Evolutionary conservation across 2,797 vertebrate species (phyloP).

Genomic region (Chelon labrosus): DNA sequence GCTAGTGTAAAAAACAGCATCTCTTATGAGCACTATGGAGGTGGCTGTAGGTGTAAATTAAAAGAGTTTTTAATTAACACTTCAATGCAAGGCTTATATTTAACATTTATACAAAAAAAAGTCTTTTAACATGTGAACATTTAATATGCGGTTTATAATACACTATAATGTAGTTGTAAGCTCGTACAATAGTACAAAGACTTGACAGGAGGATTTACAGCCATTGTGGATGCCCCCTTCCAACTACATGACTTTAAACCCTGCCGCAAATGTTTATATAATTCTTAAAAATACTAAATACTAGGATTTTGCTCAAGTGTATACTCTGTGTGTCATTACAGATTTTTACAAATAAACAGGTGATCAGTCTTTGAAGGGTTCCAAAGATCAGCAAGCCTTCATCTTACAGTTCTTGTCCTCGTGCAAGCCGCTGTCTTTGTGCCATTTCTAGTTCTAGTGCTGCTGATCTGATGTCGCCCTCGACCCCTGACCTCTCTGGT

Average conservation of each 20-base stretch:
- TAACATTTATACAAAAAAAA: neutral
- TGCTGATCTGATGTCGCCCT: neutral
- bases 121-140: neutral
- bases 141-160: neutral
- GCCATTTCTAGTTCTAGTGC: neutral
- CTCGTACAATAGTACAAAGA: neutral
- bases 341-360: too few relatives aligned
- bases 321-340: too few relatives aligned
- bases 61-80: too few relatives aligned
- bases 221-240: neutral
- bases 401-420: conserved; percentile 10
- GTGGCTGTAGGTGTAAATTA: neutral
- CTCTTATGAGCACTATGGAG: neutral
- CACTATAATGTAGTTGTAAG: neutral
- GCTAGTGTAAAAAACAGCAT: neutral
- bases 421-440: neutral
- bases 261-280: neutral
- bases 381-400: neutral
- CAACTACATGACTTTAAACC: neutral
- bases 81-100: too few relatives aligned
- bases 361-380: too few relatives aligned
- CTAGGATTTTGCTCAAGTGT: too few relatives aligned
- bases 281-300: neutral
- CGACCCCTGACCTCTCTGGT: conserved; percentile 22
- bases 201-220: neutral